Evolutionary conservation across 2,888 invertebrate species (phyloP), one percentile per base, ranked within the genome.

Genomic region (Torymus texanus): DNA sequence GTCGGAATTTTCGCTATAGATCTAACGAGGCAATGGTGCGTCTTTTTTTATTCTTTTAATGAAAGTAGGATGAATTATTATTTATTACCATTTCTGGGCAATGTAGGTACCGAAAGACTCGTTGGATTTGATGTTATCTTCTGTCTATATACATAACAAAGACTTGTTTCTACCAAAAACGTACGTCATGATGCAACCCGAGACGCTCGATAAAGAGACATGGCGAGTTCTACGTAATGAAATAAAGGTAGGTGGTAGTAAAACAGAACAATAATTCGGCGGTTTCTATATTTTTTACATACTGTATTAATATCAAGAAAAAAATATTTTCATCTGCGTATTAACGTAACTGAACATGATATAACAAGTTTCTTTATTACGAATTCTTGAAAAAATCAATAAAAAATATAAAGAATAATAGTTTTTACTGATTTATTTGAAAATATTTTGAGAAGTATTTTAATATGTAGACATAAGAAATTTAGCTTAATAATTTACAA

Each of bases 201-300:
- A 95, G 87, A 94, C 95, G 0, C 86, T 92, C 62, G 93, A 93
- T 4, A 90, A 91, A 55, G 91, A 92, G 51, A 94, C 94, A 0
- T 95, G 95, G 93, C 92, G 95, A 12, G 91, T 94, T 51, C 88
- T 95, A 12, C 91, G 94, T 70, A 96, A 96, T 75, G 79, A 86
- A 83, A 84, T 88, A 53, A 86, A 86, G 86, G 89, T 89, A 83
- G 75, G 14, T 16, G 14, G 18, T 16, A 56, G 8, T 41, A 41
- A 41, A 8, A 41, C 41, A 5, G 8, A 41, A 8, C 5, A 41
- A 41, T 41, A 41, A 2, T 21, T 21, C 21, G 21, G 1, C 21
- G 21, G 21, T 21, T 21, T 21, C 21, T 21, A 21, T 21, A 21
- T 21, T 2, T 21, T 21, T 21, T 21, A 21, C 21, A 21, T 21